Evolutionary conservation across 1,140 invertebrate genomes (phyloP), one percentile per base, ranked within the genome.

Genomic region (Aphidius gifuensis): DNA sequence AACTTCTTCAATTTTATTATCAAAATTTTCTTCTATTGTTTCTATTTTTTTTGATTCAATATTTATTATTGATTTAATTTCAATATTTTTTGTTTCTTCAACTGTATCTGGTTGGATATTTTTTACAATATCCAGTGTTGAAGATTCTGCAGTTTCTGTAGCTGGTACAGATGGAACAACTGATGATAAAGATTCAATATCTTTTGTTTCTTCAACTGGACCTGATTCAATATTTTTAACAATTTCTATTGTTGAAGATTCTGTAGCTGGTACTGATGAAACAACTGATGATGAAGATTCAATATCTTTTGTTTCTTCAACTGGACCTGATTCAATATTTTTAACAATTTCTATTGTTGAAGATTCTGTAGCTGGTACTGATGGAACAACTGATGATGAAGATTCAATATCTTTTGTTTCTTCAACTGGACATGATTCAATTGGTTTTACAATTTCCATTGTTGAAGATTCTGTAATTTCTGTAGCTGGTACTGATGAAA

Each of bases 151-250:
- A 3, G 23, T 32, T 32, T 32, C 23, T 32, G 23, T 32, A 32
- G 23, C 23, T 32, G 23, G 23, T 32, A 16, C 16, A 0, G 23
- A 32, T 32, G 23, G 4, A 32, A 32, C 59, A 11, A 64, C 53
- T 45, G 59, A 56, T 53, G 62, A 60, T 55, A 57, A 48, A 23
- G 61, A 53, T 5, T 80, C 80, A 38, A 80, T 67, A 40, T 78
- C 76, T 72, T 82, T 67, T 49, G 57, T 80, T 65, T 69, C 69
- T 64, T 74, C 72, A n/a, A 67, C 59, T 45, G 66, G 68, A 57
- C 64, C 62, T 45, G 48, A 43, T 21, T 21, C 43, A 16, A 65
- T 21, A 32, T 60, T 44, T 43, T 64, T 16, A 48, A 61, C 39
- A 16, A 9, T 6, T 11, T 51, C 42, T 21, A 54, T 53, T 61